Evolutionary conservation across 1,140 invertebrate genomes (phyloP), one percentile per base, ranked within the genome.

Genomic region (Neotoxoptera formosana): DNA sequence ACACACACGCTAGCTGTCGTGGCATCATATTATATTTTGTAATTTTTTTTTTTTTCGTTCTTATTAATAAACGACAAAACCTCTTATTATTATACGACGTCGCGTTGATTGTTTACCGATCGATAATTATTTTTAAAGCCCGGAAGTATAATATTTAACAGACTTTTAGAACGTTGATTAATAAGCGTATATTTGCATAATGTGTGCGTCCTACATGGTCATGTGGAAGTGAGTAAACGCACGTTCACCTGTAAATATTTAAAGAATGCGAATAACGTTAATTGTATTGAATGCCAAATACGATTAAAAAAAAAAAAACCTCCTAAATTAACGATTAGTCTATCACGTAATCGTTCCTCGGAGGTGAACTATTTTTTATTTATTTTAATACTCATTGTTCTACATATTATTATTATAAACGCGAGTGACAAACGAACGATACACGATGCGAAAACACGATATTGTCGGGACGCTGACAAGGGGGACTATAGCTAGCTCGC

Each of bases 71-170:
- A n/a, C n/a, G 23, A 45, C 9, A 45, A 30, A 84, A 36, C 41
- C 41, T 84, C 36, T 84, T 45, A 41, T 41, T 41, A 41, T 41
- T 45, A 41, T 45, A 84, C 23, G 21, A 45, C 25, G 23, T 45
- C 36, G 25, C 45, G 36, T 45, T 41, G 83, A 41, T 41, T 84
- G 36, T 84, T 84, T 84, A 84, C 83, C 3, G 25, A 84, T 25
- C 41, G 23, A 84, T 41, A 84, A 84, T 45, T 84, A 84, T 84
- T 84, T 45, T 84, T 25, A 45, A 41, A 84, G 36, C 83, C 83
- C 36, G 36, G 83, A 84, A 84, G 83, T 84, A 84, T 76, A 76
- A 84, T 76, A 76, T n/a, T 76, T 76, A 76, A 76, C 30, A 76
- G 60, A n/a, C 30, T 76, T 76, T 17, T n/a, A 76, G 60, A 76